Conservation (phyloP, 2,888 invertebrate genomes). For the Clusia tigrina region DNA sequence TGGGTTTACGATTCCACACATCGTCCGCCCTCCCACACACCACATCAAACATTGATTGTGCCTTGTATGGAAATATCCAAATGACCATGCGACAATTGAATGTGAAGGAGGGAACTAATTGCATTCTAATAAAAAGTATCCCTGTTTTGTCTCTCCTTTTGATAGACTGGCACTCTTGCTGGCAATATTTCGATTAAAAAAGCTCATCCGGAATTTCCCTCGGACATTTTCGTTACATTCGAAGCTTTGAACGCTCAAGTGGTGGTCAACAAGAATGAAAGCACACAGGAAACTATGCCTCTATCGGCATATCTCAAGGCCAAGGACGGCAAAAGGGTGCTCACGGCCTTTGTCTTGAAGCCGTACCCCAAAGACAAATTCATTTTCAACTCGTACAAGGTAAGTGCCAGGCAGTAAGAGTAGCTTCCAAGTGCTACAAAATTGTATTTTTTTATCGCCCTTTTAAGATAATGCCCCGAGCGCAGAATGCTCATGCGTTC, state of each 20-base stretch:
- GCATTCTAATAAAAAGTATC: not conserved
- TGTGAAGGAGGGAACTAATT: too few species aligned
- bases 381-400: constrained; percentile 72
- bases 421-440: not conserved
- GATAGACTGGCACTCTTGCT: constrained; percentile 70
- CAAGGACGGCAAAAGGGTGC: constrained; percentile 72
- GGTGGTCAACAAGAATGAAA: constrained; percentile 28
- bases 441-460: not conserved
- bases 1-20: too few species aligned
- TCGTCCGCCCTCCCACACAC: too few species aligned
- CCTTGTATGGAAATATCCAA: too few species aligned
- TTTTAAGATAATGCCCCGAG: constrained; percentile 72
- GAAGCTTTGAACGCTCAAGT: constrained; percentile 44
- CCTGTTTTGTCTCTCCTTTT: constrained; percentile 1
- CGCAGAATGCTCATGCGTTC: constrained; percentile 78
- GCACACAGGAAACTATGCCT: constrained; percentile 50
- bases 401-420: too few species aligned
- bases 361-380: constrained; percentile 64
- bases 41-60: too few species aligned
- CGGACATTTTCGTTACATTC: constrained; percentile 70
- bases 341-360: constrained; percentile 69
- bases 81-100: too few species aligned
- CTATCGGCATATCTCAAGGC: constrained; percentile 67
- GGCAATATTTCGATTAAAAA: constrained; percentile 75
- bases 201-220: constrained; percentile 70